Percentiles rank a stretch among this genome's conserved stretches.
These are phyloP conservation scores for Hippocampus comes DNA, from an alignment of 2,113 vertebrate genomes.

Conservation along the genomic window DNA sequence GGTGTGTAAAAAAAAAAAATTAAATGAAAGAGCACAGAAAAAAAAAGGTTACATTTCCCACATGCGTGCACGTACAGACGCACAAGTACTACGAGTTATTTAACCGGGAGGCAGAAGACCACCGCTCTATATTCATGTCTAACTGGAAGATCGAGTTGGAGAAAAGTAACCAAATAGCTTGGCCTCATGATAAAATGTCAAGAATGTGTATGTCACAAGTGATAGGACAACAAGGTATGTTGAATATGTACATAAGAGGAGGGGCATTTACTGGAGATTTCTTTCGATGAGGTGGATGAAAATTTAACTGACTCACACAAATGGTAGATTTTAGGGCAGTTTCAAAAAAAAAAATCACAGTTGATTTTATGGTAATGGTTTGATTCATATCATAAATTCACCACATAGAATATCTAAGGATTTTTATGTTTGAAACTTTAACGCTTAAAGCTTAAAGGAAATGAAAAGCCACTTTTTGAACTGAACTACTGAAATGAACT, in stretches of 20 bases:
- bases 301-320: neutral
- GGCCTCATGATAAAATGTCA: conserved; percentile 45
- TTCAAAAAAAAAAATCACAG: neutral
- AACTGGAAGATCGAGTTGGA: conserved; percentile 38
- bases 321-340: neutral
- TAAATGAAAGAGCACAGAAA: no score
- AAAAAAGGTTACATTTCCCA: neutral
- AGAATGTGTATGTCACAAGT: conserved; percentile 53
- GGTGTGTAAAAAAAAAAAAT: neutral
- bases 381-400: no score
- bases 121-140: conserved; percentile 38
- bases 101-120: conserved; percentile 8
- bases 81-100: neutral
- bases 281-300: neutral
- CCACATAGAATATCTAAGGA: no score
- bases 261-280: conserved; percentile 26
- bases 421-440: no score
- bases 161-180: conserved; percentile 29
- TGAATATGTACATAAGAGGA: conserved; percentile 9
- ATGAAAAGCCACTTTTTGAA: neutral
- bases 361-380: no score
- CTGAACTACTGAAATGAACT: neutral
- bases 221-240: conserved; percentile 34
- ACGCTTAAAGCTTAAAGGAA: no score
- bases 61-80: conserved; percentile 5